Conservation (phyloP, 2,113 vertebrate genomes). For the Pachyramphus minor region DNA sequence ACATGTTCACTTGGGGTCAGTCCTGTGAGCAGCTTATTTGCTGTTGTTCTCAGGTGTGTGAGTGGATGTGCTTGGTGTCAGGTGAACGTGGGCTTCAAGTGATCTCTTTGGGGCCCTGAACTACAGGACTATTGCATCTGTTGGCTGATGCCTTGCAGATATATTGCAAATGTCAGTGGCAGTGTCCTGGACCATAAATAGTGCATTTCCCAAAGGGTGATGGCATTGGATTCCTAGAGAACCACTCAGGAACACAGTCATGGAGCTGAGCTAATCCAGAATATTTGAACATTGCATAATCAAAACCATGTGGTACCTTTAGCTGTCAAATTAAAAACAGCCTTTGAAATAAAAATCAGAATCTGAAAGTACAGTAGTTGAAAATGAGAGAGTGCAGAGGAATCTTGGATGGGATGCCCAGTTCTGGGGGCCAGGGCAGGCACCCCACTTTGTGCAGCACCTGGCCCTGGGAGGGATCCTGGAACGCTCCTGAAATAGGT, state of each 20-base stretch:
- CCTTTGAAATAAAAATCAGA: not conserved
- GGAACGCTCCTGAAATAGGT: not conserved
- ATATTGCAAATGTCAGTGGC: not conserved
- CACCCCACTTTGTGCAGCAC: not conserved
- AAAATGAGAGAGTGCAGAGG: not conserved
- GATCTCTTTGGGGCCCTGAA: not conserved
- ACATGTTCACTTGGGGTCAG: fast-evolving
- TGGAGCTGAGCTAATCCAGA: not conserved
- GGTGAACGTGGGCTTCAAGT: not conserved
- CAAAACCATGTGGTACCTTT: not conserved
- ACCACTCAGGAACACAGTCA: not conserved
- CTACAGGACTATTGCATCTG: fast-evolving
- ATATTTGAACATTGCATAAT: not conserved
- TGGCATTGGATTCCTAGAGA: not conserved
- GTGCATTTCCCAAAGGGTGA: not conserved
- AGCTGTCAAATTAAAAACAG: not conserved
- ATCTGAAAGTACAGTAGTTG: not conserved
- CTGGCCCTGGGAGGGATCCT: not conserved
- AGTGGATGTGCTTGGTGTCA: not conserved
- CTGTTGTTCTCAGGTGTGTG: not conserved
- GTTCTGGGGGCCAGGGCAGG: not conserved
- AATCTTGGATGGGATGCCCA: fast-evolving
- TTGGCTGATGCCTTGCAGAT: not conserved
- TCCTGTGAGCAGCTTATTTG: not conserved
- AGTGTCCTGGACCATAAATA: not conserved